A percentile compares a stretch with the other conserved stretches of the same genome.
These are phyloP conservation scores for Microtus oregoni DNA, from an alignment of 2,113 vertebrate species.

Conservation along the genomic window DNA sequence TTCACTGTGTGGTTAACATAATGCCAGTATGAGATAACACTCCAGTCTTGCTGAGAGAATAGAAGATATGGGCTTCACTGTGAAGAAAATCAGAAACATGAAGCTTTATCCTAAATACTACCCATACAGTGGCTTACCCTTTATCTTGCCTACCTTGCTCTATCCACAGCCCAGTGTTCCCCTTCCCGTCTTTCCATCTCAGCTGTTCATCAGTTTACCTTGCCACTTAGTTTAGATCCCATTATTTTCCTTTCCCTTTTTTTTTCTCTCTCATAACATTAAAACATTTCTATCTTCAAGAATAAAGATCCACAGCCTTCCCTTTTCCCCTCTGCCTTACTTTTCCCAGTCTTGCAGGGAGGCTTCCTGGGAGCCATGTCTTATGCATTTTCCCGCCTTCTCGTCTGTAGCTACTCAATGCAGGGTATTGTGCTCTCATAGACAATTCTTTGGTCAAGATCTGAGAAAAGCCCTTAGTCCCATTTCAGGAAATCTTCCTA, in stretches of 20 bases:
- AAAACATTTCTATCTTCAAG: background rate
- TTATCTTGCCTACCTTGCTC: background rate
- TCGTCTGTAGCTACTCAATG: background rate
- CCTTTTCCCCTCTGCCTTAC: background rate
- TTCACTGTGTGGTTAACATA: background rate
- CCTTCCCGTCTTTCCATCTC: background rate
- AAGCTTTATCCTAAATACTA: background rate
- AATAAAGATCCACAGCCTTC: background rate
- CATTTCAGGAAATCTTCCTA: background rate
- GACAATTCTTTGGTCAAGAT: background rate
- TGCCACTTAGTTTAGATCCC: background rate
- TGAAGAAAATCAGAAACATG: background rate
- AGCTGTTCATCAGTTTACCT: background rate
- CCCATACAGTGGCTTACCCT: background rate
- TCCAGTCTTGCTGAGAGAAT: background rate
- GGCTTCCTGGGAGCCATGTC: background rate
- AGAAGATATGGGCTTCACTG: background rate
- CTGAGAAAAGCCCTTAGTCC: background rate
- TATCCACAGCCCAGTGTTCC: accelerated
- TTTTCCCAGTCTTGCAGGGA: background rate
- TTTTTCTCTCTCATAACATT: background rate
- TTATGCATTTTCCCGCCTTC: background rate
- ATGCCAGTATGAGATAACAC: too few species aligned
- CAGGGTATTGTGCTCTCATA: background rate
- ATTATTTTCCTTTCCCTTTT: background rate